phyloP scores from a whole-genome alignment of 30 jellyfish, hydroid and myxozoan genomes.

The Turritopsis dohrnii region DNA sequence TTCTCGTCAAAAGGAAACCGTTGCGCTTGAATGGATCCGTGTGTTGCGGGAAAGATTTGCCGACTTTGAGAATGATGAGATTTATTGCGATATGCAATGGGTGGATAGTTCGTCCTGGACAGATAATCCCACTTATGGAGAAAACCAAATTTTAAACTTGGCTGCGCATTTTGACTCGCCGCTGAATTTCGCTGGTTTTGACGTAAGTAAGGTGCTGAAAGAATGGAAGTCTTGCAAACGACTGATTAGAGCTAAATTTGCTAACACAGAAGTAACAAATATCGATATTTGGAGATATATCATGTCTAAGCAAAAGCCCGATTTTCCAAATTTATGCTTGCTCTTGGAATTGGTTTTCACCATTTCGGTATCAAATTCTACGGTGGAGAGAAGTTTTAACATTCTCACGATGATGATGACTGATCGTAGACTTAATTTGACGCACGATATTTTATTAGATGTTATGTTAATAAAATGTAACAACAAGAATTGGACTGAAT shows the following conservation, averaged over 20 bases:
- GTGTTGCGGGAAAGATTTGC: background rate
- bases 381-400: slow-evolving; percentile 1
- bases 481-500: background rate
- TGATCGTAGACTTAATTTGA: background rate
- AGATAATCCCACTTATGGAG: no score
- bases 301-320: no score
- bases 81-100: background rate
- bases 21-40: background rate
- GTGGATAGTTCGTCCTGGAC: background rate
- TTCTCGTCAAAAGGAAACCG: background rate
- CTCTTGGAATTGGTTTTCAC: no score
- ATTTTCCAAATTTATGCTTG: no score
- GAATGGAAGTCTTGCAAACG: background rate
- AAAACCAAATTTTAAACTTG: background rate
- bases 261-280: background rate
- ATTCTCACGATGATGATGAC: background rate
- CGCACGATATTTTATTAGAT: background rate
- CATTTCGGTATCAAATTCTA: slow-evolving; percentile 4
- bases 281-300: no score
- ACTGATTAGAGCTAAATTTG: background rate
- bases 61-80: background rate
- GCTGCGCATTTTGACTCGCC: background rate
- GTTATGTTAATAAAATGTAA: background rate
- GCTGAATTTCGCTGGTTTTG: background rate
- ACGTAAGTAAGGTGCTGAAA: background rate